Conservation (phyloP, 2,113 vertebrate species). For the Malurus elegans region DNA sequence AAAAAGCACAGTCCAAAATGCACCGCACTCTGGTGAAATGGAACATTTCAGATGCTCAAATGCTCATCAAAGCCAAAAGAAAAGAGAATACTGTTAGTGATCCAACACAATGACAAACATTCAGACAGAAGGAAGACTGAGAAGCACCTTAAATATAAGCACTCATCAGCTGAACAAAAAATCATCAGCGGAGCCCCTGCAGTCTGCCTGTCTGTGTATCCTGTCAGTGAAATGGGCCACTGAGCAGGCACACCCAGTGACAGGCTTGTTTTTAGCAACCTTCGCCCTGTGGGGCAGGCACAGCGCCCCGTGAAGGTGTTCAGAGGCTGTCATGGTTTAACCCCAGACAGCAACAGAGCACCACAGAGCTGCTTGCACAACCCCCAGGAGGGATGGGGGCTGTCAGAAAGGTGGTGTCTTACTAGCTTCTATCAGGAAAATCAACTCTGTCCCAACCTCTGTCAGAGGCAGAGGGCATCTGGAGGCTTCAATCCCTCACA, state of each 20-base stretch:
- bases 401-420: neutral
- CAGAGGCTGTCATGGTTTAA: neutral
- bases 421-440: neutral
- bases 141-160: neutral
- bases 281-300: rapidly evolving
- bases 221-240: neutral
- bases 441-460: neutral
- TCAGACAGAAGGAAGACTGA: neutral
- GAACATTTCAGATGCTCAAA: neutral
- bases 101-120: neutral
- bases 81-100: neutral
- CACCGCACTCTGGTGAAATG: rapidly evolving
- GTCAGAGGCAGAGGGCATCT: neutral
- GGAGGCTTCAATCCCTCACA: neutral
- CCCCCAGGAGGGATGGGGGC: neutral
- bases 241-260: neutral
- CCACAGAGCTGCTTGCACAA: neutral
- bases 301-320: rapidly evolving
- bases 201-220: neutral
- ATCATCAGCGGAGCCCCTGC: neutral
- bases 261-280: neutral
- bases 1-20: neutral
- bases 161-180: neutral
- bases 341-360: neutral
- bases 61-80: neutral